phyloP scores from a whole-genome alignment of 1,140 invertebrate species.

The Monochamus saltuarius region DNA sequence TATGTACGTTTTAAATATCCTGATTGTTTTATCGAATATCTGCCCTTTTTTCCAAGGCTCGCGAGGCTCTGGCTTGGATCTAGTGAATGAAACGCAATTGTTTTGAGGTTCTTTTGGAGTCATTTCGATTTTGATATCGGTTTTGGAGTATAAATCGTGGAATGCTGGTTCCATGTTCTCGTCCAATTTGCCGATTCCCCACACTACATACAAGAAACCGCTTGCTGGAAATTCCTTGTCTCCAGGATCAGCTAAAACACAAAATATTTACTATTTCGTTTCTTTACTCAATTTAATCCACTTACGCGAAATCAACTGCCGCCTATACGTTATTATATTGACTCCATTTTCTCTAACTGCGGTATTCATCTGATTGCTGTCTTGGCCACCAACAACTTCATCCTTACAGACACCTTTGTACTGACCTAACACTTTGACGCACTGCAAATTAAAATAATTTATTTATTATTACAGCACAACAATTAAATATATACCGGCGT shows the following conservation, averaged over 20 bases:
- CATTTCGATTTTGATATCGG: constrained; percentile 67
- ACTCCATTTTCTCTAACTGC: constrained; percentile 71
- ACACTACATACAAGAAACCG: constrained; percentile 69
- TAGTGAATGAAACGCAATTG: constrained; percentile 72
- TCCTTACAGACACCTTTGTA: constrained; percentile 87
- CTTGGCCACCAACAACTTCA: constrained; percentile 70
- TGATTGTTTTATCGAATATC: constrained; percentile 76
- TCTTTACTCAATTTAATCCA: constrained; percentile 34
- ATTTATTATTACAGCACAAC: background rate
- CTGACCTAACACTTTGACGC: constrained; percentile 79
- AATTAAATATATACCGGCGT: constrained; percentile 64
- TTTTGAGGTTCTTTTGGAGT: constrained; percentile 63
- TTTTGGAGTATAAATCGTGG: constrained; percentile 78
- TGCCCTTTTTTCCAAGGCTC: constrained; percentile 74
- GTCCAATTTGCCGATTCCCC: constrained; percentile 83
- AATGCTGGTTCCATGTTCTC: constrained; percentile 78
- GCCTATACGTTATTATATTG: constrained; percentile 75
- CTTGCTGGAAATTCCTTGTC: constrained; percentile 75
- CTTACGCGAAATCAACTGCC: constrained; percentile 71
- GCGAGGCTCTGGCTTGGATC: constrained; percentile 47
- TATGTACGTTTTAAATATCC: constrained; percentile 74
- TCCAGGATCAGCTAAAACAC: constrained; percentile 67
- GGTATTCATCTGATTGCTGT: constrained; percentile 76
- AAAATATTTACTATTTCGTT: too few species aligned
- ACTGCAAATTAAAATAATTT: constrained; percentile 56